A percentile compares a stretch with the other conserved stretches of the same genome.
These are phyloP conservation scores for Cephalopterus ornatus DNA, from an alignment of 2,113 vertebrate genomes.

Conservation along the genomic window DNA sequence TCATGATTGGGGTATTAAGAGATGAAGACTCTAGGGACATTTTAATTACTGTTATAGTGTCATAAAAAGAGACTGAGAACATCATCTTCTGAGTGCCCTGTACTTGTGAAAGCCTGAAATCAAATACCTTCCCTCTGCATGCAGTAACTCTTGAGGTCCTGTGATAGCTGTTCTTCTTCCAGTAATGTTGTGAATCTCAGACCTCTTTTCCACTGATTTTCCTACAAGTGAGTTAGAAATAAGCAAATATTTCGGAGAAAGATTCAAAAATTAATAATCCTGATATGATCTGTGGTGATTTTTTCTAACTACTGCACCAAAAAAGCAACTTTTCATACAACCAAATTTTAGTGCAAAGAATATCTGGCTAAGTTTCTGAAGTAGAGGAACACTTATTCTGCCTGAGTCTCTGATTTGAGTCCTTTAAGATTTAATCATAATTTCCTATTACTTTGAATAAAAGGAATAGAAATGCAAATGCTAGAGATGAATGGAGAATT, in stretches of 20 bases:
- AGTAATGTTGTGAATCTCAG: neutral
- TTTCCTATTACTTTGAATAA: neutral
- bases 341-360: neutral
- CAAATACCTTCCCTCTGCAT: neutral
- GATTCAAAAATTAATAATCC: neutral
- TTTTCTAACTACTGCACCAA: neutral
- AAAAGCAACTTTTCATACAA: neutral
- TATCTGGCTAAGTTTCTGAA: neutral
- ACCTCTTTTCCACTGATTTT: neutral
- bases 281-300: neutral
- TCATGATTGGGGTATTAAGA: neutral
- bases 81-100: neutral
- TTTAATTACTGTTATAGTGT: neutral
- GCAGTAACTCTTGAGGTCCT: neutral
- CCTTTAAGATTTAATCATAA: neutral
- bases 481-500: neutral
- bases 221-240: neutral
- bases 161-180: neutral
- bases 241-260: neutral
- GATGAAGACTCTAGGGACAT: neutral
- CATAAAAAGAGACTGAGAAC: neutral
- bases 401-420: neutral
- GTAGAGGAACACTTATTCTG: neutral
- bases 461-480: neutral
- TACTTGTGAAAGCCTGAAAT: neutral